These are phyloP conservation scores for Equus przewalskii DNA, from an alignment of 2,113 vertebrate species.

Conservation along the genomic window DNA sequence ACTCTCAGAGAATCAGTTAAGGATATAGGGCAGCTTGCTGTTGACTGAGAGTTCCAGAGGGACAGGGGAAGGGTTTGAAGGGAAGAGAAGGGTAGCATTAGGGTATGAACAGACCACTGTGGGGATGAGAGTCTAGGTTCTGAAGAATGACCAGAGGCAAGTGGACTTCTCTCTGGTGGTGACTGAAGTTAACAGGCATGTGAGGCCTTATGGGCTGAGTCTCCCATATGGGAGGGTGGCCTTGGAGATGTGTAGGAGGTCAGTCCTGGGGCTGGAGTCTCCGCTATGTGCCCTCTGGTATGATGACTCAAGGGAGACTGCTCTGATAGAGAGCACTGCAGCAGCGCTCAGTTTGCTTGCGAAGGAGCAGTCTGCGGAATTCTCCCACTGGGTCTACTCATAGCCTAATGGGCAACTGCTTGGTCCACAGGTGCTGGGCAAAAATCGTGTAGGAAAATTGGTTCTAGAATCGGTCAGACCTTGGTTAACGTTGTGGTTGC, in stretches of 20 bases:
- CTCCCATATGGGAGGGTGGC: neutral
- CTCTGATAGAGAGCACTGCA: neutral
- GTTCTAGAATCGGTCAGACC: neutral
- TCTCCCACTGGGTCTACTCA: neutral
- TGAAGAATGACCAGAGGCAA: neutral
- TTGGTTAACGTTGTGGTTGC: neutral
- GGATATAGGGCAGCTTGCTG: neutral
- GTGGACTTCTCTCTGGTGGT: neutral
- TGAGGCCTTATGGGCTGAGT: neutral
- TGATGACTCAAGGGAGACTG: neutral
- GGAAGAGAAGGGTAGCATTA: neutral
- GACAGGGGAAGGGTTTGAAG: neutral
- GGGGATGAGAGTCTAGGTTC: neutral
- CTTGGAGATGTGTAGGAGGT: neutral
- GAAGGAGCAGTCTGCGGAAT: neutral
- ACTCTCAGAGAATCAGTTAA: neutral
- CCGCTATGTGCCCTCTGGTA: neutral
- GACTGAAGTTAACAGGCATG: neutral
- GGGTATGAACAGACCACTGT: neutral
- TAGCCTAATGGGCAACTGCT: neutral
- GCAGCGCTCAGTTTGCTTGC: neutral
- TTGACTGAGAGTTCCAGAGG: neutral
- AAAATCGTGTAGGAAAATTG: neutral
- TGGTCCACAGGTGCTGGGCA: neutral
- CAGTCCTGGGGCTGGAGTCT: neutral